Percentiles rank a stretch among this genome's conserved stretches.
Conservation (phyloP, 2,797 vertebrate genomes). For the Alfaro cultratus region DNA sequence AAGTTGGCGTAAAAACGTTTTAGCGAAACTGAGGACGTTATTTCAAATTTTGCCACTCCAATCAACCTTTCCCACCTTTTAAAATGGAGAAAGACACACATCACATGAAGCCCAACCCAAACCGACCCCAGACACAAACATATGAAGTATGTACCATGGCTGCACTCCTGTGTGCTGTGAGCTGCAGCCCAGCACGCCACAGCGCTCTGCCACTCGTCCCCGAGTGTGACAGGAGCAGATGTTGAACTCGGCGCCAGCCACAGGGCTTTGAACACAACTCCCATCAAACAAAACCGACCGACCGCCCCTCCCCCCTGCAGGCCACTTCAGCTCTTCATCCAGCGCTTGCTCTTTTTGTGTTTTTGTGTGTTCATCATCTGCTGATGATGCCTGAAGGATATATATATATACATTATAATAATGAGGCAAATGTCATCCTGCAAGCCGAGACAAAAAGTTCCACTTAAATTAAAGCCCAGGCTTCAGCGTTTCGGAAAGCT, state of each 20-base stretch:
- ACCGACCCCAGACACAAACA: background rate
- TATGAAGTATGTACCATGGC: background rate
- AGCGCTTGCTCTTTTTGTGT: slow-evolving; percentile 34
- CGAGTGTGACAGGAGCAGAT: slow-evolving; percentile 72
- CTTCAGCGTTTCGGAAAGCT: slow-evolving; percentile 12
- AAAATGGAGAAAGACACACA: background rate
- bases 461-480: slow-evolving; percentile 22
- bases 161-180: slow-evolving; percentile 1
- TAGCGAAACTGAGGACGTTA: no score
- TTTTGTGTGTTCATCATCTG: slow-evolving; percentile 52
- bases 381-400: slow-evolving; percentile 39
- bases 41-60: no score
- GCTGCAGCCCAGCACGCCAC: slow-evolving; percentile 32
- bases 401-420: background rate
- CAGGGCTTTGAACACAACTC: slow-evolving; percentile 50
- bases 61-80: no score
- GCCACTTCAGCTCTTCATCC: slow-evolving; percentile 50
- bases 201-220: slow-evolving; percentile 45
- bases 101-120: background rate
- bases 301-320: slow-evolving; percentile 46
- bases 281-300: slow-evolving; percentile 54
- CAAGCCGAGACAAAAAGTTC: slow-evolving; percentile 53
- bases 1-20: no score
- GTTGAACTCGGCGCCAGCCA: slow-evolving; percentile 53
- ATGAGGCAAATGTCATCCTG: slow-evolving; percentile 43